Evolutionary conservation across 2,888 invertebrate species (phyloP), one percentile per base, ranked within the genome.

Genomic region (Esperia sulphurella): DNA sequence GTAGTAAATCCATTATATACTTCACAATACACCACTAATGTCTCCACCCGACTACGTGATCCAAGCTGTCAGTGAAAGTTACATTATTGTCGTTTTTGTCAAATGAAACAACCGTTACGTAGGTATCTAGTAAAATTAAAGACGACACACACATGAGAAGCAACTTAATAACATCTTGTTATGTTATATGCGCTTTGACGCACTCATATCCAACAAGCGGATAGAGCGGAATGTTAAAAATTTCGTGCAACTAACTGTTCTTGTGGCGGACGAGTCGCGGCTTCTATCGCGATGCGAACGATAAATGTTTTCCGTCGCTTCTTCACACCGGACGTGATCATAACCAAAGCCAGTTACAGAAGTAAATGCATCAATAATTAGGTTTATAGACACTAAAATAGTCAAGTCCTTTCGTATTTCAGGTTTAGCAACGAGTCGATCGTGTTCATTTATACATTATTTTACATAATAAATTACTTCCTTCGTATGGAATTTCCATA

Each of bases 41-140:
- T 71, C 73, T 70, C 67, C 64, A 65, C 61, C 60, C 53, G 54
- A 54, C 65, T 70, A 75, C 74, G 71, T 72, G 75, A 71, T 75
- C 65, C 57, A 56, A 73, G 64, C 74, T 68, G 64, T 65, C 66
- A 82, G 80, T 80, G 82, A 83, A 82, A 83, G 81, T 83, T 68
- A 69, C 67, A 72, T 69, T 72, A 61, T 59, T 65, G 61, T 63
- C 61, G 59, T 68, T 70, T 35, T 71, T 71, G 68, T 71, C 65
- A 69, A 71, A 68, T 59, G 55, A 59, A 63, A 69, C 56, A 63
- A 70, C 73, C 71, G 72, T 75, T 74, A 70, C 44, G 44, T 44
- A n/a, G n/a, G n/a, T n/a, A 47, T 37, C 49, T 41, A 54, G 51
- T 52, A 52, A 57, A 45, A 43, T 43, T 30, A 9, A 30, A 49